Conservation (phyloP, 2,888 invertebrate genomes). For the Oasisia sp. region DNA sequence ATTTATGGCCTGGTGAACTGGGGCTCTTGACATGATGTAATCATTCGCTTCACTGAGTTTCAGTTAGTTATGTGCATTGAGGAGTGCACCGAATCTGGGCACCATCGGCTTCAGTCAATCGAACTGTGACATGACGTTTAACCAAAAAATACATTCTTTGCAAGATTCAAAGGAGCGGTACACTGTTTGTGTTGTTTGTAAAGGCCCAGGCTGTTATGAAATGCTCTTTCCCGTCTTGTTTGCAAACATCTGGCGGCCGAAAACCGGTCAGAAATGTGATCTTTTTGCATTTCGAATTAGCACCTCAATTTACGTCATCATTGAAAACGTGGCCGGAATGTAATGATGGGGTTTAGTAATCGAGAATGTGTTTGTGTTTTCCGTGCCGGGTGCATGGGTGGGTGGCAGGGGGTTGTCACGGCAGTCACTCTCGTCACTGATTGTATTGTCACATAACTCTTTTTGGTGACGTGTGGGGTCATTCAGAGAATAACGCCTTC, state of each 20-base stretch:
- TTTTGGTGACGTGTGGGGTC: background rate
- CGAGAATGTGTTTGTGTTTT: background rate
- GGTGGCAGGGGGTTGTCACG: background rate
- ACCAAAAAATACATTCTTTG: background rate
- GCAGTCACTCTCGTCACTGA: background rate
- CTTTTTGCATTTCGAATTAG: background rate
- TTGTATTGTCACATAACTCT: background rate
- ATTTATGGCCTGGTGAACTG: background rate
- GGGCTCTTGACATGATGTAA: background rate
- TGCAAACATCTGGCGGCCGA: background rate
- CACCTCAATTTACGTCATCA: background rate
- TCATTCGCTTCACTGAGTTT: background rate
- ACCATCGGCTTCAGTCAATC: background rate
- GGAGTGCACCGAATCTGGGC: background rate
- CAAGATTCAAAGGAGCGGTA: background rate
- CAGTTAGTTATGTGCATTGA: background rate
- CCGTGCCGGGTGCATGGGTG: background rate
- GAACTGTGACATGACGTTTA: background rate
- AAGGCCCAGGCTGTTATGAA: background rate
- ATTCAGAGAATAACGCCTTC: slow-evolving; percentile 5
- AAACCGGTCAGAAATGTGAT: background rate
- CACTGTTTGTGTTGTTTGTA: background rate
- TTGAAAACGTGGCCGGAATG: background rate
- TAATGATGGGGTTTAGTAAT: background rate
- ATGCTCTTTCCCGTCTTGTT: background rate